Conservation (phyloP, 53 echinoderm and acorn worm genomes). For the Echinarachnius parma region DNA sequence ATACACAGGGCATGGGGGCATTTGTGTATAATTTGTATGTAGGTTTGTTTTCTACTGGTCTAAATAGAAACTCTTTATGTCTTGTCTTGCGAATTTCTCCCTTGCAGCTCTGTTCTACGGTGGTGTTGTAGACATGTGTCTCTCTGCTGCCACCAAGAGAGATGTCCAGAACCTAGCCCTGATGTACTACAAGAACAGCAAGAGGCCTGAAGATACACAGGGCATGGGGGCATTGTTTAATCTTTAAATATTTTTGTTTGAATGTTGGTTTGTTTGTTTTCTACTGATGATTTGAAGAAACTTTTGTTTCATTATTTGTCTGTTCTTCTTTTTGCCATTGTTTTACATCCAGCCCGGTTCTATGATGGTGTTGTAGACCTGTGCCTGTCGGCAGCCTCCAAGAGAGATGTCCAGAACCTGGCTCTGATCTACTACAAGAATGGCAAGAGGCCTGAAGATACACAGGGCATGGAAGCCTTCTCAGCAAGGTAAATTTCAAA, state of each 20-base stretch:
- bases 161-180: constrained; percentile 67
- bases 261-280: too few species aligned
- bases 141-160: constrained; percentile 71
- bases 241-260: too few species aligned
- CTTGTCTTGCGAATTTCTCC: too few species aligned
- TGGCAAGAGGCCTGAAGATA: constrained; percentile 83
- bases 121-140: constrained; percentile 83
- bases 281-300: too few species aligned
- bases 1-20: constrained; percentile 71
- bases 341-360: constrained; percentile 79
- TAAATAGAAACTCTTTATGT: too few species aligned
- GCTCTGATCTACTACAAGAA: constrained; percentile 21
- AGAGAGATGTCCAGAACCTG: constrained; percentile 72
- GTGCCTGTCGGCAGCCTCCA: constrained; percentile 78
- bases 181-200: constrained; percentile 48
- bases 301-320: too few species aligned
- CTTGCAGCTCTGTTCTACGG: constrained; percentile 87
- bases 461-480: constrained; percentile 84
- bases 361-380: constrained; percentile 89
- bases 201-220: constrained; percentile 74
- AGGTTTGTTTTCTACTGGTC: too few species aligned
- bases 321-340: too few species aligned
- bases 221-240: constrained; percentile 83
- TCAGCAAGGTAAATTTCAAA: too few species aligned
- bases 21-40: too few species aligned